Conservation (phyloP, 2,888 invertebrate genomes). For the Amblyjoppa fuscipennis region DNA sequence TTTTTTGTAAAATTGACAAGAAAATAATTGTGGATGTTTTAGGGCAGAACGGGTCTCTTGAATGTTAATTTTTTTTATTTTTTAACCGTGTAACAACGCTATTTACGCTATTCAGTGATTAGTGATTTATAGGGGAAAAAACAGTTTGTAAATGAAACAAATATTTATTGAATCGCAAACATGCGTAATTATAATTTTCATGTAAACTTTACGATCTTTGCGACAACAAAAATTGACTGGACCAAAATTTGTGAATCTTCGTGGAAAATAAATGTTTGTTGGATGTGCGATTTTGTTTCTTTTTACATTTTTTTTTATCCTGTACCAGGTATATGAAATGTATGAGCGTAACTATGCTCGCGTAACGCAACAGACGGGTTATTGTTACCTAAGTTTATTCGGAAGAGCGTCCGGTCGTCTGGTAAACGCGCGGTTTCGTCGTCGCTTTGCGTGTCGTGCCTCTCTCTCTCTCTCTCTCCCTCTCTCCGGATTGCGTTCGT, state of each 20-base stretch:
- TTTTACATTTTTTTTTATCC: no score
- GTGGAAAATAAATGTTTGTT: background rate
- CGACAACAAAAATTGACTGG: background rate
- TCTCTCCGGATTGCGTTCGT: background rate
- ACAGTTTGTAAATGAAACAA: background rate
- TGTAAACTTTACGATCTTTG: background rate
- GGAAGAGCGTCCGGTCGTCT: conserved; percentile 48
- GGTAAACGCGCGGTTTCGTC: background rate
- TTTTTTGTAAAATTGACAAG: no score
- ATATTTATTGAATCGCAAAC: background rate
- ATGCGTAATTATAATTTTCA: background rate
- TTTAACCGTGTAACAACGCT: no score
- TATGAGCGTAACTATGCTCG: conserved; percentile 32
- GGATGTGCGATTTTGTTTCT: background rate
- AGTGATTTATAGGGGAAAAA: background rate
- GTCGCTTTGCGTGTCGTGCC: conserved; percentile 5
- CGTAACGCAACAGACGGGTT: conserved; percentile 44
- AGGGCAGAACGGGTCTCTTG: no score
- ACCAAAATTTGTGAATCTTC: background rate
- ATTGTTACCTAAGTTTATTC: conserved; percentile 45
- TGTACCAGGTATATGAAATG: background rate
- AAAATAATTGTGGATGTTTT: no score
- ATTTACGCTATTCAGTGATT: no score
- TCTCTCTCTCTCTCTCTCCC: background rate
- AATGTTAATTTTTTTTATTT: no score